Conservation (phyloP, 1,140 invertebrate genomes). For the Hylaeus anthracinus region DNA sequence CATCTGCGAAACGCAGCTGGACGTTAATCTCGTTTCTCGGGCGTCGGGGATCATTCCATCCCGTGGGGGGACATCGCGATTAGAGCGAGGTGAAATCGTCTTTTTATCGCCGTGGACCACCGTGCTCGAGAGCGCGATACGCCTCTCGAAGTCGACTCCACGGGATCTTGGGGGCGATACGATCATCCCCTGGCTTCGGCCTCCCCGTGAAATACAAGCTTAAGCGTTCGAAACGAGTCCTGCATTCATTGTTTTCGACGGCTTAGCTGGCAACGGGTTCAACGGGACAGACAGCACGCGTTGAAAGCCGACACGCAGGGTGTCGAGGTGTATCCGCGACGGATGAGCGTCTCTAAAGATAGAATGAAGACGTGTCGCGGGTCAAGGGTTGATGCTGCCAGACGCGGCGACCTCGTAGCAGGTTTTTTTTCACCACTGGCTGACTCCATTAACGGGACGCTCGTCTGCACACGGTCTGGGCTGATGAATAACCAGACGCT, state of each 20-base stretch:
- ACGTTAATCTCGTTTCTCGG: conserved; percentile 57
- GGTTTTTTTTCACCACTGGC: no score
- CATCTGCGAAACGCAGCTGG: conserved; percentile 45
- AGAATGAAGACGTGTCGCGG: not conserved
- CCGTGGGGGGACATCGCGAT: conserved; percentile 44
- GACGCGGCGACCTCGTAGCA: not conserved
- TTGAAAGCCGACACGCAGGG: not conserved
- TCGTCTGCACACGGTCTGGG: no score
- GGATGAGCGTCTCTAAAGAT: not conserved
- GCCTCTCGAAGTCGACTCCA: not conserved
- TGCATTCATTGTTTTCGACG: conserved; percentile 15
- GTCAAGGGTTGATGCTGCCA: not conserved
- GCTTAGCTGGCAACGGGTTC: no score
- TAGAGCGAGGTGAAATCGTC: conserved; percentile 14
- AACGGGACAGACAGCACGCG: no score
- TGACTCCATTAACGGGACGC: no score
- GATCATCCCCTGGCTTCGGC: not conserved
- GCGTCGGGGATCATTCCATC: conserved; percentile 13
- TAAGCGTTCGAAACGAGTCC: not conserved
- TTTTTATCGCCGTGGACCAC: conserved; percentile 34
- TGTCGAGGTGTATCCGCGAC: not conserved
- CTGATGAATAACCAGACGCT: no score
- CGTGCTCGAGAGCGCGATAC: conserved; percentile 16
- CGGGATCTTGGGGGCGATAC: conserved; percentile 14
- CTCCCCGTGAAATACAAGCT: conserved; percentile 5